Evolutionary conservation across 2,797 vertebrate genomes (phyloP).

Genomic region (Sebastes wilsoni): DNA sequence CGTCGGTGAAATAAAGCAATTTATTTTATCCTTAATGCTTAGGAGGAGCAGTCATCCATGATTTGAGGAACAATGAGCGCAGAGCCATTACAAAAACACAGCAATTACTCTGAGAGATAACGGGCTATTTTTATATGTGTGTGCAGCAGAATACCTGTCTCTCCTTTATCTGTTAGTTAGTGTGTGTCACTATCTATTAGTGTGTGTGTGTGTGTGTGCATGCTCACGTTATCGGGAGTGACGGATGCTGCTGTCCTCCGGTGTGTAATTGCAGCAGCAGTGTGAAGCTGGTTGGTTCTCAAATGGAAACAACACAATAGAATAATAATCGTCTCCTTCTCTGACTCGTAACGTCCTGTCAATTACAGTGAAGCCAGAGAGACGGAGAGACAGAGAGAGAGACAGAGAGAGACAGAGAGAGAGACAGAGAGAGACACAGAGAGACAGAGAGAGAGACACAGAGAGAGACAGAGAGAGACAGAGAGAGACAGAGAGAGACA

Average conservation of each 20-base stretch:
- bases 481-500: no score
- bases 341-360: not conserved
- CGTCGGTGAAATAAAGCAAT: slow-evolving; percentile 40
- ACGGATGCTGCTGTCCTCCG: not conserved
- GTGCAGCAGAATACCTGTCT: not conserved
- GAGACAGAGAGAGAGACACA: no score
- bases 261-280: not conserved
- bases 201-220: not conserved
- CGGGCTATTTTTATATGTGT: slow-evolving; percentile 5
- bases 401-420: no score
- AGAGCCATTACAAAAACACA: slow-evolving; percentile 34
- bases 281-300: not conserved
- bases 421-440: no score
- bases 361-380: not conserved
- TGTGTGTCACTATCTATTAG: not conserved
- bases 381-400: no score
- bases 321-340: not conserved
- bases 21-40: slow-evolving; percentile 44
- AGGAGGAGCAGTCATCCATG: slow-evolving; percentile 33
- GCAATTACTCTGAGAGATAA: slow-evolving; percentile 55
- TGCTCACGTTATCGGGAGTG: not conserved
- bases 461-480: no score
- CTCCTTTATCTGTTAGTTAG: not conserved
- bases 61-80: slow-evolving; percentile 44
- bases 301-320: not conserved